Evolutionary conservation across 2,113 vertebrate genomes (phyloP).

Genomic region (Tragelaphus strepsiceros): DNA sequence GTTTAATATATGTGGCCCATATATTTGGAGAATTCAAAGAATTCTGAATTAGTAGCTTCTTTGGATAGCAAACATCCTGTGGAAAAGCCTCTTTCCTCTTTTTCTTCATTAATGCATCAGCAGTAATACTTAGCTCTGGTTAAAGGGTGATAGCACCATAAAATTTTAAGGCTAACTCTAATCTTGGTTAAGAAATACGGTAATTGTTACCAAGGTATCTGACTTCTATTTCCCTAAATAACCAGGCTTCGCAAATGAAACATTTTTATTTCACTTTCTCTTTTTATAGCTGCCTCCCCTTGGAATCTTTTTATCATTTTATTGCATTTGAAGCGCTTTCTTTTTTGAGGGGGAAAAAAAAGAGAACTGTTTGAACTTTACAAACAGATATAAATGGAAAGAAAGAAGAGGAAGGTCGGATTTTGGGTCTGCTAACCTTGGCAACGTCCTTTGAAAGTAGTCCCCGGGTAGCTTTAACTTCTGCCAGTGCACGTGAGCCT

Average conservation of each 20-base stretch:
- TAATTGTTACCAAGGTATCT: constrained; percentile 22
- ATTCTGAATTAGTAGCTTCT: constrained; percentile 9
- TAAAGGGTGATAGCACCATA: background rate
- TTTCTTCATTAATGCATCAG: background rate
- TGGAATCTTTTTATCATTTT: constrained; percentile 59
- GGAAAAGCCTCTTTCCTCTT: background rate
- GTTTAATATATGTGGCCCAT: background rate
- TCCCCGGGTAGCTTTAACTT: constrained; percentile 77
- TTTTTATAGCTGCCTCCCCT: constrained; percentile 30
- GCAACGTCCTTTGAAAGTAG: constrained; percentile 74
- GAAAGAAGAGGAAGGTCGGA: constrained; percentile 61
- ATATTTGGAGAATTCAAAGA: background rate
- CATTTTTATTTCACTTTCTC: constrained; percentile 38
- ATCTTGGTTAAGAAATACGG: constrained; percentile 25
- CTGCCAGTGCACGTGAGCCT: constrained; percentile 52
- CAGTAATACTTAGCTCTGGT: background rate
- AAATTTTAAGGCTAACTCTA: background rate
- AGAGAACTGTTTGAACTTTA: constrained; percentile 61
- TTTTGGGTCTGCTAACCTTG: constrained; percentile 76
- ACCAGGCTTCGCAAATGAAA: constrained; percentile 8
- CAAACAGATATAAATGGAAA: constrained; percentile 59
- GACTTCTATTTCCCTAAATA: constrained; percentile 60
- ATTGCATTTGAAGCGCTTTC: constrained; percentile 47
- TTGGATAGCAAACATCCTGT: background rate
- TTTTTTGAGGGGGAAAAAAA: background rate